A percentile compares a stretch with the other conserved stretches of the same genome.
Evolutionary conservation across 2,113 vertebrate species (phyloP).

Genomic region (Symphodus melops): DNA sequence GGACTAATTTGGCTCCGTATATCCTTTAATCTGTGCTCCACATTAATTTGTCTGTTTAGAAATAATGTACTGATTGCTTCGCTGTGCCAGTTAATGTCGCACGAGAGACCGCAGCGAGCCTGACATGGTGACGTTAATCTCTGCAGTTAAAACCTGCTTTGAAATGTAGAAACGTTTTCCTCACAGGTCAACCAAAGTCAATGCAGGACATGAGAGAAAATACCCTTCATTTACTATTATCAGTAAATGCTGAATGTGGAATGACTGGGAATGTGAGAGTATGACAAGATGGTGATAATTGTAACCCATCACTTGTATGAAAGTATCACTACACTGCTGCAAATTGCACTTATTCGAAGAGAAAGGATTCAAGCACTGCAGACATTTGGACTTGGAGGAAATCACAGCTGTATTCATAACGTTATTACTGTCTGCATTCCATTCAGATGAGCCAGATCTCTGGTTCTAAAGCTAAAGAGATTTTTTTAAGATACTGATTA

Average conservation of each 20-base stretch:
- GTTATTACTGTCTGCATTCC: neutral
- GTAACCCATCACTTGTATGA: neutral
- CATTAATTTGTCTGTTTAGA: constrained; percentile 39
- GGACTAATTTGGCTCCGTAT: constrained; percentile 48
- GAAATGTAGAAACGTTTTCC: neutral
- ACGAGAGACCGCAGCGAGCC: constrained; percentile 1
- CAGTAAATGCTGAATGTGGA: neutral
- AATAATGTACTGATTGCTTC: constrained; percentile 31
- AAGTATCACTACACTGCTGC: neutral
- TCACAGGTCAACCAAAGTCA: neutral
- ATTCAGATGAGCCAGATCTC: neutral
- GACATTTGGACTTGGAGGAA: neutral
- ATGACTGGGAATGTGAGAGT: neutral
- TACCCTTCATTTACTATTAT: neutral
- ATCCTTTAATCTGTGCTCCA: constrained; percentile 39
- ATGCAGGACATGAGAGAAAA: neutral
- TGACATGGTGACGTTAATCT: neutral
- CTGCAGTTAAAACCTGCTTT: neutral
- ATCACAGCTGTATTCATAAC: neutral
- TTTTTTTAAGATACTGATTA: too few species aligned
- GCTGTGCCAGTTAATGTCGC: constrained; percentile 25
- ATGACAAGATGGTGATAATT: neutral
- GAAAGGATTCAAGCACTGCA: neutral
- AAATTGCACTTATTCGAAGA: neutral
- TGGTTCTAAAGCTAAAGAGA: too few species aligned